phyloP scores from a whole-genome alignment of 2,888 invertebrate species.

The Drosophila suboccidentalis region DNA sequence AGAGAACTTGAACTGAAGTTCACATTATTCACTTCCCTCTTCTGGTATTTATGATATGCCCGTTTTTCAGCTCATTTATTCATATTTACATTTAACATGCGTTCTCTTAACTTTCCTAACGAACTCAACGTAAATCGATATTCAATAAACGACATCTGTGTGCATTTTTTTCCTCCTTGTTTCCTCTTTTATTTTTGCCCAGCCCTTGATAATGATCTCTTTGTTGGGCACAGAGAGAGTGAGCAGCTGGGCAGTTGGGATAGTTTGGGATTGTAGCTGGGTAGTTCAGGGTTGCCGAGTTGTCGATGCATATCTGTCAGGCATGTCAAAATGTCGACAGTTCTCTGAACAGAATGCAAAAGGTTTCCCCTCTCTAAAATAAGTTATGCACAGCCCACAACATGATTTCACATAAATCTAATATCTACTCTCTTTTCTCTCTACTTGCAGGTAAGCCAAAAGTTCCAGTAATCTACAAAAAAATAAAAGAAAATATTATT shows the following conservation, averaged over 20 bases:
- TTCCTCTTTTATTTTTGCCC: slow-evolving; percentile 33
- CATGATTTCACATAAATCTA: slow-evolving; percentile 30
- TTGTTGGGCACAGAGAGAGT: slow-evolving; percentile 52
- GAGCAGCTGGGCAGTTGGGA: slow-evolving; percentile 23
- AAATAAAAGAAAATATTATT: too few species aligned
- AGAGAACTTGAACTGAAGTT: slow-evolving; percentile 34
- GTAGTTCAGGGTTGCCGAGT: slow-evolving; percentile 22
- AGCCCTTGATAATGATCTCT: slow-evolving; percentile 74
- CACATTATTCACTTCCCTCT: slow-evolving; percentile 8
- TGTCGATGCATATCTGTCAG: slow-evolving; percentile 75
- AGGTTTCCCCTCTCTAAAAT: slow-evolving; percentile 37
- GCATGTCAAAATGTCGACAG: slow-evolving; percentile 72
- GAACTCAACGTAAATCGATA: slow-evolving; percentile 82
- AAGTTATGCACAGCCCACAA: too few species aligned
- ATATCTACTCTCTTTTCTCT: slow-evolving; percentile 18
- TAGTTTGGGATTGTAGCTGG: slow-evolving; percentile 37
- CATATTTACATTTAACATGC: slow-evolving; percentile 80
- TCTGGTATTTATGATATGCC: slow-evolving; percentile 54
- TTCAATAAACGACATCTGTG: slow-evolving; percentile 84
- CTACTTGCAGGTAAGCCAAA: slow-evolving; percentile 53
- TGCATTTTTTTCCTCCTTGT: slow-evolving; percentile 59
- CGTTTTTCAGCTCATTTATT: slow-evolving; percentile 76
- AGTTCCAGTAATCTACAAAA: slow-evolving; percentile 1
- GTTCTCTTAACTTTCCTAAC: slow-evolving; percentile 63
- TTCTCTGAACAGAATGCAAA: slow-evolving; percentile 26